Percentiles rank a stretch among this genome's conserved stretches.
Conservation (phyloP, 1,140 invertebrate genomes). For the Adoxophyes honmai region DNA sequence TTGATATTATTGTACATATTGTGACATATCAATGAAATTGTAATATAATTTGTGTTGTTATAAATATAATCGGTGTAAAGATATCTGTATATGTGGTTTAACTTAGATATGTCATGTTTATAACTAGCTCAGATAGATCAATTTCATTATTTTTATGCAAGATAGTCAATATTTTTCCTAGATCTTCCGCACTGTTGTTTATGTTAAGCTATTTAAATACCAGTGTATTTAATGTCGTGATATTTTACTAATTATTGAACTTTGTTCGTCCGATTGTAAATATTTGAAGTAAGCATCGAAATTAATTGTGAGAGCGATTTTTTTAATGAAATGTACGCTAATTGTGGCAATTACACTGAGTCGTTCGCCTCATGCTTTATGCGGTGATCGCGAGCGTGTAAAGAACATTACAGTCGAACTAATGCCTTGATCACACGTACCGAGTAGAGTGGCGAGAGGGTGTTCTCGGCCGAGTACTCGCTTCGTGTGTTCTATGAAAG, state of each 20-base stretch:
- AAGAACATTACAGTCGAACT: no score
- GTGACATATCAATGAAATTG: constrained; percentile 59
- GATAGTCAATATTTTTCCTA: constrained; percentile 28
- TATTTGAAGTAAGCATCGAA: constrained; percentile 18
- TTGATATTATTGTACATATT: constrained; percentile 52
- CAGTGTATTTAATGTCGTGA: constrained; percentile 26
- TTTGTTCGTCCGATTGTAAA: background rate
- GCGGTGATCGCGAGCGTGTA: no score
- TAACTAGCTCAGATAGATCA: constrained; percentile 5
- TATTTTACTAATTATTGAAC: constrained; percentile 10
- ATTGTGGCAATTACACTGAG: no score
- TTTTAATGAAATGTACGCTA: no score
- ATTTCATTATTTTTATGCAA: constrained; percentile 20
- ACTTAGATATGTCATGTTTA: constrained; percentile 17
- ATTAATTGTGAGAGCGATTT: constrained; percentile 1
- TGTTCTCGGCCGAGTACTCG: no score
- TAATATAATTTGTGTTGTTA: constrained; percentile 35
- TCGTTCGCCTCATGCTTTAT: no score
- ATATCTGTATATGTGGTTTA: constrained; percentile 35
- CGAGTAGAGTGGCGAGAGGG: no score
- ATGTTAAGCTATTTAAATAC: constrained; percentile 16
- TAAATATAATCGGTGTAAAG: constrained; percentile 1
- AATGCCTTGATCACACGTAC: no score
- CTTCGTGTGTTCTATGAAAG: no score
- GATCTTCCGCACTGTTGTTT: constrained; percentile 30